phyloP scores from a whole-genome alignment of 2,113 vertebrate species.

The Pseudolaguvia tuberculata region DNA sequence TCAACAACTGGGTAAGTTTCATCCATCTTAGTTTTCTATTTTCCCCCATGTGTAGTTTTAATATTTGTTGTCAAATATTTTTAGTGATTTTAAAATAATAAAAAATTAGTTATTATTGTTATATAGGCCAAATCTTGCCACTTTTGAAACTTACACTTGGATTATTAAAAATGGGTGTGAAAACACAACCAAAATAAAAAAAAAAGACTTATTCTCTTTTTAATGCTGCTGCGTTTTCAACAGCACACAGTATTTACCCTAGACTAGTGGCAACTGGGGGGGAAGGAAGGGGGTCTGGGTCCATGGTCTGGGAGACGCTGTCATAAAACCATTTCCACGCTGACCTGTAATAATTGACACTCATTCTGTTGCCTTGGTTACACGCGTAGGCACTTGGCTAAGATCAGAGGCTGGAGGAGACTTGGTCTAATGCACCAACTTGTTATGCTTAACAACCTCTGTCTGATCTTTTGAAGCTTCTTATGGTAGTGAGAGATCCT shows the following conservation, averaged over 20 bases:
- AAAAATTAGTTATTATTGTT: too few relatives aligned
- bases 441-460: slow-evolving; percentile 35
- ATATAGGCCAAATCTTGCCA: too few relatives aligned
- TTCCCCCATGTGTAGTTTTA: background rate
- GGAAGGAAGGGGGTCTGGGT: too few relatives aligned
- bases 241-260: background rate
- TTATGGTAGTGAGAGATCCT: slow-evolving; percentile 7
- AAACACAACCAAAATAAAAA: too few relatives aligned
- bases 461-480: slow-evolving; percentile 43
- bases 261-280: background rate
- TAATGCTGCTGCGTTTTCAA: slow-evolving; percentile 2
- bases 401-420: slow-evolving; percentile 33
- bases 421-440: slow-evolving; percentile 33
- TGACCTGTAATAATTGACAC: slow-evolving; percentile 40
- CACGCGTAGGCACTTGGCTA: slow-evolving; percentile 42
- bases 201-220: background rate
- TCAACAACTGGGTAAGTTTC: slow-evolving; percentile 92
- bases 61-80: background rate
- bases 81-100: background rate
- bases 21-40: background rate
- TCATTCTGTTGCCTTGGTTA: slow-evolving; percentile 62
- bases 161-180: too few relatives aligned
- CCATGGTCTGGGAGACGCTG: background rate
- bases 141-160: too few relatives aligned
- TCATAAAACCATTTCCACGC: slow-evolving; percentile 60